Conservation (phyloP, 1,140 invertebrate species). For the Calliopsis andreniformis region DNA sequence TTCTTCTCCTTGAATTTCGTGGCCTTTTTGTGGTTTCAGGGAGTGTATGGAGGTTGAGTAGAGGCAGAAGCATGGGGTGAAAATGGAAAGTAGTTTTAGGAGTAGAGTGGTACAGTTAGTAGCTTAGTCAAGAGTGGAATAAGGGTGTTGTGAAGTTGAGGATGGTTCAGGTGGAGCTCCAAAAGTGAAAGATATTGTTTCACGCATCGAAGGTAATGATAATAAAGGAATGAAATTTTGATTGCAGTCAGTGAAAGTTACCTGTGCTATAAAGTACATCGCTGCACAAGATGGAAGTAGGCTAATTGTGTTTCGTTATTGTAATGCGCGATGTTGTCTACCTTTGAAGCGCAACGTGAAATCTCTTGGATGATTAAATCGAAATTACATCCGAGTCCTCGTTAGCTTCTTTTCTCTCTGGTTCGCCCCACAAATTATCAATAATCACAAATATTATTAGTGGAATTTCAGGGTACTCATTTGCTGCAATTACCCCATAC, state of each 20-base stretch:
- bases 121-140: not conserved
- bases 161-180: not conserved
- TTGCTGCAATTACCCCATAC: too few relatives aligned
- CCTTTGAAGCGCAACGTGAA: not conserved
- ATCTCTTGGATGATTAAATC: not conserved
- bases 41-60: not conserved
- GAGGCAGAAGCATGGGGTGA: too few relatives aligned
- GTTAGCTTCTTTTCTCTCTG: too few relatives aligned
- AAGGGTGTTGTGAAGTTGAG: not conserved
- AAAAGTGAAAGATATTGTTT: slow-evolving; percentile 39
- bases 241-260: slow-evolving; percentile 41
- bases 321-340: not conserved
- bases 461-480: too few relatives aligned
- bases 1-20: too few relatives aligned
- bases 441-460: too few relatives aligned
- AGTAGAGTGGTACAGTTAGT: too few relatives aligned
- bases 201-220: slow-evolving; percentile 7
- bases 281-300: slow-evolving; percentile 5
- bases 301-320: not conserved
- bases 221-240: slow-evolving; percentile 32
- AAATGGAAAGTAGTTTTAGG: too few relatives aligned
- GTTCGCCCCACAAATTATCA: too few relatives aligned
- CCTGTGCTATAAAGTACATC: slow-evolving; percentile 7
- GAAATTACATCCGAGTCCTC: too few relatives aligned
- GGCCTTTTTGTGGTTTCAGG: not conserved